Evolutionary conservation across 2,797 vertebrate genomes (phyloP).

Genomic region (Acropternis orthonyx): DNA sequence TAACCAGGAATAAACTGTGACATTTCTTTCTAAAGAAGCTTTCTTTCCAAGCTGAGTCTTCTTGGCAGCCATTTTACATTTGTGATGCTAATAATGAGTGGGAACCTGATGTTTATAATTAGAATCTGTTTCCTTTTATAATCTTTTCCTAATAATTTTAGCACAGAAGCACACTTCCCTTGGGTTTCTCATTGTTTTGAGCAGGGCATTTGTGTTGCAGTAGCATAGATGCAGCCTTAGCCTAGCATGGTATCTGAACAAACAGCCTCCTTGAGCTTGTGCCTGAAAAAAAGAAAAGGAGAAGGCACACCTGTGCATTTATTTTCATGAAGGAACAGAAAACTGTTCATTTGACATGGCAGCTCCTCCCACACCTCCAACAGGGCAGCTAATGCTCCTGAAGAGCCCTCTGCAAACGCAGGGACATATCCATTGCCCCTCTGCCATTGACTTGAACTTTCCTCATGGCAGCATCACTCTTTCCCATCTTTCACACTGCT

Average conservation of each 20-base stretch:
- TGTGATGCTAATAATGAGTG: conserved; percentile 10
- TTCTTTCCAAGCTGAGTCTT: background rate
- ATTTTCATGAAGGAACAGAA: background rate
- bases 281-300: background rate
- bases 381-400: rapidly evolving
- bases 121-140: conserved; percentile 2
- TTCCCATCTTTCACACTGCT: background rate
- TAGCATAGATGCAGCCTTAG: background rate
- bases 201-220: background rate
- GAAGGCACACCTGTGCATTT: background rate
- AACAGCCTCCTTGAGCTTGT: rapidly evolving
- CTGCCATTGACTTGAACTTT: background rate
- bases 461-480: rapidly evolving
- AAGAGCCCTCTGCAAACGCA: background rate
- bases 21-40: conserved; percentile 29
- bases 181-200: background rate
- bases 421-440: background rate
- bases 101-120: conserved; percentile 17
- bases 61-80: conserved; percentile 47
- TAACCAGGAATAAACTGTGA: background rate
- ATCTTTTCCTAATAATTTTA: background rate
- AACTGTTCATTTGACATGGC: background rate
- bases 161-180: background rate
- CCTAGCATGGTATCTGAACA: background rate
- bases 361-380: background rate